Conservation (phyloP, 92 coral and sea anemone genomes). For the Umimayanthus chanpuru region DNA sequence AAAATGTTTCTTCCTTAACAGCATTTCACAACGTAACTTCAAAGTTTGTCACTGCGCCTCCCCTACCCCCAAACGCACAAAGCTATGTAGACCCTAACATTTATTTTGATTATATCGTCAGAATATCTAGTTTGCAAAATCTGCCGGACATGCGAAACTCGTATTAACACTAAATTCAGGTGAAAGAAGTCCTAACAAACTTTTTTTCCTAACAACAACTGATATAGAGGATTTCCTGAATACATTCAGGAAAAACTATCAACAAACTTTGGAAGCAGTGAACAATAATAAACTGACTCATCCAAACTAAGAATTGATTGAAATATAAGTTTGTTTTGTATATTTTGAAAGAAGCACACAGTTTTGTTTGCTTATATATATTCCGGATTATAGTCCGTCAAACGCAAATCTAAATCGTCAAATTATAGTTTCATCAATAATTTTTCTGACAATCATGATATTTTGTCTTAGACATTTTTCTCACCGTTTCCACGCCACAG, state of each 20-base stretch:
- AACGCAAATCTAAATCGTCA: background rate
- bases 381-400: background rate
- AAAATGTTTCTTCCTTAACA: too few relatives aligned
- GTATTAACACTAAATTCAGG: too few relatives aligned
- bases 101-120: too few relatives aligned
- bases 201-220: too few relatives aligned
- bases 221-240: too few relatives aligned
- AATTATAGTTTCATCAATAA: background rate
- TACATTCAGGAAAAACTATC: too few relatives aligned
- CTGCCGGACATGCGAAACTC: background rate
- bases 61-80: too few relatives aligned
- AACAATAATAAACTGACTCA: background rate
- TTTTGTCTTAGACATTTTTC: background rate
- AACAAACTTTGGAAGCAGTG: background rate
- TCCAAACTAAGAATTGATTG: background rate
- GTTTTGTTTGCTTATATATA: too few relatives aligned
- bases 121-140: background rate
- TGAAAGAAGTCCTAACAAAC: too few relatives aligned
- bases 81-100: too few relatives aligned
- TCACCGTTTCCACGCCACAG: slow-evolving; percentile 43
- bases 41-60: too few relatives aligned
- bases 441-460: background rate
- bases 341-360: background rate
- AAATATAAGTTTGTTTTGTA: background rate
- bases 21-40: too few relatives aligned